Base-by-base conservation (phyloP, 1,140 invertebrate species). In the Aphaenogaster floridana region DNA sequence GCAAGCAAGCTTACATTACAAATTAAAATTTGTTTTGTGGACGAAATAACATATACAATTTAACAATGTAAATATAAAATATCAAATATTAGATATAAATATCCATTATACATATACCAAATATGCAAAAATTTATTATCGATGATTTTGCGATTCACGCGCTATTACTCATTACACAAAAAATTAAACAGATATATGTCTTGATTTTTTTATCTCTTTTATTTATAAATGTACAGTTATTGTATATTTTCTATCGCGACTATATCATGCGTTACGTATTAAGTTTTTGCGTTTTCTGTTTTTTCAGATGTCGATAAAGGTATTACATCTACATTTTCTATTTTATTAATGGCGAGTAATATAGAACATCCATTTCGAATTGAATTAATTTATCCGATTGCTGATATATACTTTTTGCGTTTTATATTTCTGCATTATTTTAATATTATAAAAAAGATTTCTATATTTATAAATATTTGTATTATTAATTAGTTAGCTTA, bases 251-350 rank as follows among this genome's bases (percentile, higher is more conserved):
- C 13, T 61, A 71, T 71, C 7, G 48, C 28, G 5, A 15, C 2
- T 39, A 0, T 6, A 3, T 74, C 48, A 39, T 2, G 1, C 9
- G 1, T 79, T 54, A 52, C 34, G 4, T 15, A 7, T 42, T 36
- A 69, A 11, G 17, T 80, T 54, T 42, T 11, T 11, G 7, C 34
- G 13, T 39, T 68, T 39, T 50, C 77, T 66, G 36, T 80, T 52
- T 80, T 80, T 39, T 52, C 77, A 42, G 63, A 69, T 52, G 36
- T 68, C 36, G 50, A 57, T 80, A 69, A 78, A 13, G 15, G 34
- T 0, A 61, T 36, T 28, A 34, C 61, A 36, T 15, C 36, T 13
- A 36, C 8, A 36, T 13, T 68, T 80, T 69, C 76, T 80, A 28
- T 80, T 28, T 57, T 80, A 54, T 2, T 48, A 21, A 42, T 45